Base-by-base conservation (phyloP, 2,888 invertebrate species). In the Didymodactylos carnosus region DNA sequence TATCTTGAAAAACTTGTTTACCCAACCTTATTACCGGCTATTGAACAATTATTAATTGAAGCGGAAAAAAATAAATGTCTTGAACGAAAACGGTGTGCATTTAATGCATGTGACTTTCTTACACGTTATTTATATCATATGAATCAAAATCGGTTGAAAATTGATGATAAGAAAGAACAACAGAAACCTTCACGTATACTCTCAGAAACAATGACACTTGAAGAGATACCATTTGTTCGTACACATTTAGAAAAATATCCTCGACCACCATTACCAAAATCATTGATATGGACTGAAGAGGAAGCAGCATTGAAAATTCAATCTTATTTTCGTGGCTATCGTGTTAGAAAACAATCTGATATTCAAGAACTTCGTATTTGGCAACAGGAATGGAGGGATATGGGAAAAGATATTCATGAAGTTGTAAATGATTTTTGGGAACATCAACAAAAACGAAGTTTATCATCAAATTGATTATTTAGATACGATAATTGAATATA, bases 51-150 rank as follows among this genome's bases (percentile, higher is more conserved):
- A 81, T 77, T 83, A 13, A 77, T 78, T 76, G 77, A 79, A 76
- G 83, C 83, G 35, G 82, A 81, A 76, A 75, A 77, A 73, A 81
- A 82, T 77, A 81, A 80, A 77, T 83, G 83, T 76, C 82, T 83
- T 79, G 81, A 82, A 82, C 80, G 83, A 77, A 82, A 81, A 77
- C 79, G 81, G 77, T 82, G 83, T 71, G 82, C 81, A 73, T 83
- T 83, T 77, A 81, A 82, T 78, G 82, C 82, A 2, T 76, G 80
- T 69, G 83, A 83, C 76, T 83, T 80, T 75, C 76, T 83, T 23
- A 81, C 83, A 73, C 80, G 80, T 76, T 80, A 80, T 77, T 76
- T 83, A 70, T 83, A 82, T 77, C 80, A 77, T 82, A 82, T 79
- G 78, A 49, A 23, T 72, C 40, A 23, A 19, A 16, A 14, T 13